phyloP scores from a whole-genome alignment of 2,113 vertebrate species.

The Hyperoodon ampullatus region DNA sequence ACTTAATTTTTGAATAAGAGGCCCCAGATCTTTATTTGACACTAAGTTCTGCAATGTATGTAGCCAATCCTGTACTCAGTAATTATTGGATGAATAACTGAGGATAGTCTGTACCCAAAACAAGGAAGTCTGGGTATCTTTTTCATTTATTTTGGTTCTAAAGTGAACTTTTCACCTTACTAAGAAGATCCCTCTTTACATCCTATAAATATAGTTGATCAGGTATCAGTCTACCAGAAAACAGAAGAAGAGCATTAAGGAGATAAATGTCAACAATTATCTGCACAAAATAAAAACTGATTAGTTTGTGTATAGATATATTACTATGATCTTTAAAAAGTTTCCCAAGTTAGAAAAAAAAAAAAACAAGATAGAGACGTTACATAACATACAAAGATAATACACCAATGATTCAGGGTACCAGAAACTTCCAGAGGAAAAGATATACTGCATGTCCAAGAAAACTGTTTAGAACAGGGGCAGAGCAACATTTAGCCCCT shows the following conservation, averaged over 20 bases:
- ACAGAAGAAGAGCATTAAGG: not conserved
- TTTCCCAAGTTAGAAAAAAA: not conserved
- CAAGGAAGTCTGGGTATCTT: not conserved
- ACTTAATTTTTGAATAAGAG: not conserved
- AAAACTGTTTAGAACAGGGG: not conserved
- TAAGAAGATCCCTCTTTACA: not conserved
- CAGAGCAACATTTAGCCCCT: not conserved
- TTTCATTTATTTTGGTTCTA: not conserved
- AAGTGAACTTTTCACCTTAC: not conserved
- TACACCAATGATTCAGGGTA: not conserved
- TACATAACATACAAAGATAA: not conserved
- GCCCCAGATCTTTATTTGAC: not conserved
- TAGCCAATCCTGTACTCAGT: not conserved
- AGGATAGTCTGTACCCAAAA: not conserved
- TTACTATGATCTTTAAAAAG: not conserved
- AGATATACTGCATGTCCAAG: not conserved
- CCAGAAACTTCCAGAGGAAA: not conserved
- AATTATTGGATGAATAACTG: not conserved
- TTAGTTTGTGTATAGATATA: not conserved
- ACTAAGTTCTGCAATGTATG: not conserved
- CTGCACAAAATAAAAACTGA: not conserved
- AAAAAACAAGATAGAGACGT: not conserved
- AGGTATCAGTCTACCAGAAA: not conserved
- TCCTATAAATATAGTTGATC: not conserved
- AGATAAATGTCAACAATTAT: not conserved